Percentiles rank a stretch among this genome's conserved stretches.
These are phyloP conservation scores for Colletes gigas DNA, from an alignment of 1,140 invertebrate genomes.

Conservation along the genomic window DNA sequence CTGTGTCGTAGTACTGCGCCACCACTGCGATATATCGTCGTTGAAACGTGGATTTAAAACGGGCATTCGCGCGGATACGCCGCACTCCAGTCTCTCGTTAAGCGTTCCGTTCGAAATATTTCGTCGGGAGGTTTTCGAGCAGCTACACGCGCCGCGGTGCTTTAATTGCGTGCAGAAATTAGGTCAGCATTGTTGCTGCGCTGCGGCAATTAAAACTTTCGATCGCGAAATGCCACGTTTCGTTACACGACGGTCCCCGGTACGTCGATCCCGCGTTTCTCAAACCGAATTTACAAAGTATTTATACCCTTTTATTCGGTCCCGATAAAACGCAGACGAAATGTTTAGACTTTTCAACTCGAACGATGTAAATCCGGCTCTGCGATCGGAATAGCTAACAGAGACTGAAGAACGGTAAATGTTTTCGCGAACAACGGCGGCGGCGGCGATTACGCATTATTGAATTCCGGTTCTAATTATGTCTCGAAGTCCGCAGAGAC, in stretches of 20 bases:
- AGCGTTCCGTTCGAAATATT: not conserved
- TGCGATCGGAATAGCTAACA: too few relatives aligned
- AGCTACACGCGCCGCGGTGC: too few relatives aligned
- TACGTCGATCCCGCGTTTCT: too few relatives aligned
- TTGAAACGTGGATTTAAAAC: not conserved
- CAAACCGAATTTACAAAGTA: too few relatives aligned
- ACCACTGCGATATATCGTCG: slow-evolving; percentile 85
- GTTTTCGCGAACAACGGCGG: slow-evolving; percentile 55
- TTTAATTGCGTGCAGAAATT: slow-evolving; percentile 3
- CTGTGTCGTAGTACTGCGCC: slow-evolving; percentile 91
- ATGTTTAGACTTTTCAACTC: too few relatives aligned
- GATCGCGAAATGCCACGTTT: not conserved
- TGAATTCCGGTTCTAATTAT: slow-evolving; percentile 9
- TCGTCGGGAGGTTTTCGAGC: not conserved
- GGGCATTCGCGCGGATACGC: not conserved
- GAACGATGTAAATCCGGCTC: too few relatives aligned
- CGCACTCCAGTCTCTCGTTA: slow-evolving; percentile 32
- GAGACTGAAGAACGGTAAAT: slow-evolving; percentile 32
- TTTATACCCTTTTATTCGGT: too few relatives aligned
- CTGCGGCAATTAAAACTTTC: not conserved
- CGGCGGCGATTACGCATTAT: slow-evolving; percentile 53
- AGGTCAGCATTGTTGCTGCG: slow-evolving; percentile 17
- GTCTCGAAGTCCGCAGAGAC: not conserved
- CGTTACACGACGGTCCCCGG: too few relatives aligned
- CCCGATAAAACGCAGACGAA: too few relatives aligned